Percentiles rank a stretch among this genome's conserved stretches.
These are phyloP conservation scores for Melolontha melolontha DNA, from an alignment of 2,888 invertebrate species.

Conservation along the genomic window DNA sequence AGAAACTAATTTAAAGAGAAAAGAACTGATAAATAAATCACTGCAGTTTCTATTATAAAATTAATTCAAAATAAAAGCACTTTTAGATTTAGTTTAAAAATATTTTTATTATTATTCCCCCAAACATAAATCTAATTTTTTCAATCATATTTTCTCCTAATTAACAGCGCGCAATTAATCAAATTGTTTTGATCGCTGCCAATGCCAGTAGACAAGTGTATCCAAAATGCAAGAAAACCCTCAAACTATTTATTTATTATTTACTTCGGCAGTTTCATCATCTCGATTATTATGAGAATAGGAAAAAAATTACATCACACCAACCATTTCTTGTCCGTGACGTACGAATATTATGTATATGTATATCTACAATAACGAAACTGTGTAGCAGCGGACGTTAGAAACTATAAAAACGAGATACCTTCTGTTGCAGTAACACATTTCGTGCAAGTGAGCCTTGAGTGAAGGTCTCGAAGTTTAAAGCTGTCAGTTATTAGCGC, in stretches of 20 bases:
- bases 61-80: no score
- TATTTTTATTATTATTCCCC: no score
- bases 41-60: no score
- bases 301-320: constrained; percentile 40
- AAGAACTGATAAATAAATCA: no score
- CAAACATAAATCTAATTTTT: no score
- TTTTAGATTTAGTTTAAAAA: no score
- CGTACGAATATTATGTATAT: background rate
- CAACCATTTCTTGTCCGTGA: background rate
- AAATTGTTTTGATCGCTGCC: background rate
- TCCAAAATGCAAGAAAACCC: no score
- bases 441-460: constrained; percentile 36
- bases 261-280: constrained; percentile 36
- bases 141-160: no score
- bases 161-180: no score
- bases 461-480: constrained; percentile 31
- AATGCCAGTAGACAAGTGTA: no score
- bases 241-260: background rate
- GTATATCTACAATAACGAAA: no score
- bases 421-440: constrained; percentile 30
- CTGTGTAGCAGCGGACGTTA: background rate
- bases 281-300: constrained; percentile 32
- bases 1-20: no score
- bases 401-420: constrained; percentile 40
- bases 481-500: constrained; percentile 7